Conservation (phyloP, 2,888 invertebrate genomes). For the Ferdinandea cuprea region DNA sequence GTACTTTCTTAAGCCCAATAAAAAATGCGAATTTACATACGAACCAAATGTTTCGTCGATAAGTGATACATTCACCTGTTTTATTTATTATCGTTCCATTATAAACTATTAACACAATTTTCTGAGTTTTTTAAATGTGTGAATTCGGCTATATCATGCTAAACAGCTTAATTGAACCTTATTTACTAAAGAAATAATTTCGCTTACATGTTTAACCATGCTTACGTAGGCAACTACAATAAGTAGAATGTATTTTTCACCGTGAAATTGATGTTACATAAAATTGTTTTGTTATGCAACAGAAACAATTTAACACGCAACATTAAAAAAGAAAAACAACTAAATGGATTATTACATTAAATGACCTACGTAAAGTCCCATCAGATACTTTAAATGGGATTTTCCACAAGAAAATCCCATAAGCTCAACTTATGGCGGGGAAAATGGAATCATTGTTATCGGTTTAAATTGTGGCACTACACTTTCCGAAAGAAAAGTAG, state of each 20-base stretch:
- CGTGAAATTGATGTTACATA: background rate
- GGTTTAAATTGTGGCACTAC: slow-evolving; percentile 8
- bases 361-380: too few species aligned
- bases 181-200: slow-evolving; percentile 12
- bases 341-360: too few species aligned
- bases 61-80: too few species aligned
- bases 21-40: too few species aligned
- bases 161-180: slow-evolving; percentile 19
- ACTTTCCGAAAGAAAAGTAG: too few species aligned
- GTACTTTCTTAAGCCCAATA: too few species aligned
- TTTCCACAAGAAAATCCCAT: background rate
- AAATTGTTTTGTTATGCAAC: too few species aligned
- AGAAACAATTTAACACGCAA: too few species aligned
- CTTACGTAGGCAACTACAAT: slow-evolving; percentile 21
- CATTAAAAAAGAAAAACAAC: too few species aligned
- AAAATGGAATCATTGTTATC: slow-evolving; percentile 1
- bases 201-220: slow-evolving; percentile 13
- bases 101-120: background rate
- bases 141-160: slow-evolving; percentile 28
- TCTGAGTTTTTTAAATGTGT: too few species aligned
- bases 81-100: background rate
- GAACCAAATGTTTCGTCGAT: too few species aligned
- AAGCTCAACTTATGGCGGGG: too few species aligned
- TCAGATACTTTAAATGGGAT: background rate
- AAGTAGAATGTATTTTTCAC: slow-evolving; percentile 9